phyloP scores from a whole-genome alignment of 2,797 vertebrate species.

The Zenarchopterus dispar region DNA sequence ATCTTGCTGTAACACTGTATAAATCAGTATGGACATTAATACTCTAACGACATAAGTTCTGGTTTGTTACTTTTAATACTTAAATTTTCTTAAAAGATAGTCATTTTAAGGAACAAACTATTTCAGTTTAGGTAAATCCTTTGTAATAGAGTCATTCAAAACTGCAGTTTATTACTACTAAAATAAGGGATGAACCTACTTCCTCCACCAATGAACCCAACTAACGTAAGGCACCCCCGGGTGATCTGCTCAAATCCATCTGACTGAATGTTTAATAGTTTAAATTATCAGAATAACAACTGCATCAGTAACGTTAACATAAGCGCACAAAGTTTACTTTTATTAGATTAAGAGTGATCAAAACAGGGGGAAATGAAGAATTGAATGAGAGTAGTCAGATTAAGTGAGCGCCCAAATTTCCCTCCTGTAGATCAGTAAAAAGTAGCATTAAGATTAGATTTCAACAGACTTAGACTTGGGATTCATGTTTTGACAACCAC shows the following conservation, averaged over 20 bases:
- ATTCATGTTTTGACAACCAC: not conserved
- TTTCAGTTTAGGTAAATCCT: too few species aligned
- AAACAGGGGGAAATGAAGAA: not conserved
- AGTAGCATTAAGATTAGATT: not conserved
- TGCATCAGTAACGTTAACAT: not conserved
- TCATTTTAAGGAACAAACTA: too few species aligned
- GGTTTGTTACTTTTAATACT: too few species aligned
- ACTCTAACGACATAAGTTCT: too few species aligned
- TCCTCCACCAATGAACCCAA: not conserved
- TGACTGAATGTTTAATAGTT: not conserved
- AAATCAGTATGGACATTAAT: too few species aligned
- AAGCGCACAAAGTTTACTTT: too few species aligned
- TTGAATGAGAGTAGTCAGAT: constrained; percentile 13
- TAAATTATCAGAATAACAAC: not conserved
- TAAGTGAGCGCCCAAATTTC: constrained; percentile 82
- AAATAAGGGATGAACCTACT: not conserved
- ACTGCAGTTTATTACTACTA: too few species aligned
- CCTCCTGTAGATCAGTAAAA: constrained; percentile 69
- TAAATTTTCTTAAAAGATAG: too few species aligned
- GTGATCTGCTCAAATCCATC: constrained; percentile 6
- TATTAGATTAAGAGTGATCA: not conserved
- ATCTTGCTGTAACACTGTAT: too few species aligned
- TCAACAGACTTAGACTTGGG: not conserved
- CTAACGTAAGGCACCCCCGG: constrained; percentile 18
- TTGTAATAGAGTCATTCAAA: too few species aligned